Evolutionary conservation across 2,113 vertebrate species (phyloP), one percentile per base, ranked within the genome.

Genomic region (Holacanthus passer): DNA sequence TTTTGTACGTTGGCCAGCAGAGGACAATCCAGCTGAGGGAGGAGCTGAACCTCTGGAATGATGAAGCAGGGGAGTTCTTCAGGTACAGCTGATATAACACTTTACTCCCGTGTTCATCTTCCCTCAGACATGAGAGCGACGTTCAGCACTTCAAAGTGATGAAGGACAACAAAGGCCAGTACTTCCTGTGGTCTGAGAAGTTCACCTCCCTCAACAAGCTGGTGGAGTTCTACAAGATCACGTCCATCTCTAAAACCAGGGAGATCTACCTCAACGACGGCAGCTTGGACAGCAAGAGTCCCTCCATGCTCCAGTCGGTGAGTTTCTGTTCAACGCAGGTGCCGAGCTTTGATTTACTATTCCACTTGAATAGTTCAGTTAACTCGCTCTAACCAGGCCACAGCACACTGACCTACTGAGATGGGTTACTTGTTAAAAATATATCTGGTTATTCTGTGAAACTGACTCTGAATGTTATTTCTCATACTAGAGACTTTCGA

Each of bases 141-240:
- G 97, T 99, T 1, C 98, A 99, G 73, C 98, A 99, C 92, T 99
- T 99, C 94, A 99, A 98, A 89, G 98, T 99, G 81, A 97, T 99
- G 96, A 93, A 94, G 50, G 98, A 99, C 94, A 95, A 90, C 79
- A 96, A 95, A 73, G 96, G 97, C 32, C 95, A 94, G 68, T 99
- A 99, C 92, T 99, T 96, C 92, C 94, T 99, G 59, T 99, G 98
- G 98, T 93, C 95, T 3, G 97, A 98, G 90, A 99, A 96, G 94
- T 99, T 99, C 91, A 92, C 94, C 32, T 99, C 98, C 0, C 89
- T 99, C 3, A 99, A 99, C 91, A 96, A 97, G 88, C 94, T 99
- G 93, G 98, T 99, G 90, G 97, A 99, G 5, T 98, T 91, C 92
- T 99, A 99, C 94, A 97, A 93, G 94, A 94, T 62, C 8, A 89